Percentiles rank a stretch among this genome's conserved stretches.
Conservation (phyloP, 1,140 invertebrate species). For the Drosophila tsacasi region DNA sequence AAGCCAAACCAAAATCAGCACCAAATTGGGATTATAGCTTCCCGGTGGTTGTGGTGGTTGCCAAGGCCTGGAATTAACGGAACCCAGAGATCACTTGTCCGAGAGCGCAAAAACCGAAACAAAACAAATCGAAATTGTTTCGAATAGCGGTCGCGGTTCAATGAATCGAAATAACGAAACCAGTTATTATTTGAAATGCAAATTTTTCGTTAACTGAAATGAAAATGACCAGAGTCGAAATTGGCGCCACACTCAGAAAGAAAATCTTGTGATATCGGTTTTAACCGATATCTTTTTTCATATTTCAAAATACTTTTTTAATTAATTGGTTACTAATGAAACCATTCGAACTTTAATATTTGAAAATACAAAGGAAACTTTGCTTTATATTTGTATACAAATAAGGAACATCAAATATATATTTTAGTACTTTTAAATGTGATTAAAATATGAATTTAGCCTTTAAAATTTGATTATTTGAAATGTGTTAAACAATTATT, state of each 20-base stretch:
- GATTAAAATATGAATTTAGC: too few species aligned
- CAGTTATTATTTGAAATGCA: constrained; percentile 67
- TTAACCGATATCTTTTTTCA: neutral
- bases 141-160: constrained; percentile 51
- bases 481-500: too few species aligned
- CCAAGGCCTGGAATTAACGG: constrained; percentile 29
- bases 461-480: too few species aligned
- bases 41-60: constrained; percentile 1
- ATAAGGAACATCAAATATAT: too few species aligned
- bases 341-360: too few species aligned
- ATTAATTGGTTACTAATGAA: neutral
- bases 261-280: neutral
- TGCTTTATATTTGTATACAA: too few species aligned
- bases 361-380: too few species aligned
- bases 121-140: constrained; percentile 44
- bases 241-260: neutral
- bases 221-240: constrained; percentile 44
- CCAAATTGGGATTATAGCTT: constrained; percentile 5
- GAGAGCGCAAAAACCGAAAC: constrained; percentile 13
- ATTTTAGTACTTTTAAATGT: too few species aligned
- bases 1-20: constrained; percentile 12
- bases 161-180: constrained; percentile 57
- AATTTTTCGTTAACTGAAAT: constrained; percentile 58
- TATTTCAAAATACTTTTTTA: neutral
- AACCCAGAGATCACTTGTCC: constrained; percentile 29